Base-by-base conservation (phyloP, 2,888 invertebrate genomes). In the Drosophila prostipennis region DNA sequence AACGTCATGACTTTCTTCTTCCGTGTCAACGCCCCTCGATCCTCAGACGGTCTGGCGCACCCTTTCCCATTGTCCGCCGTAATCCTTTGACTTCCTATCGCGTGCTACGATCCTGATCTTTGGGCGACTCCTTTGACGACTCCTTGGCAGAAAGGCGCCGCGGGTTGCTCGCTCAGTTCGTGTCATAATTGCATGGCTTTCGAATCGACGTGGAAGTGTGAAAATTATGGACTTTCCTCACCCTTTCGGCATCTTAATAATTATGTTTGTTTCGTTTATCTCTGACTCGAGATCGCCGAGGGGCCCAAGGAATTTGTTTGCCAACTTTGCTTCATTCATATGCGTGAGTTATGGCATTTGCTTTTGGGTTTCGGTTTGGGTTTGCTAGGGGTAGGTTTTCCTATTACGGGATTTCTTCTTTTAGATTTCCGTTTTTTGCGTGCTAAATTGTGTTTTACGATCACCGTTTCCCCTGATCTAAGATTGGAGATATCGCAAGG, bases 161-260 rank as follows among this genome's bases (percentile, higher is more conserved):
- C 73, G 76, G 80, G 83, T 61, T 75, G 71, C 72, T 78, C 76
- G 58, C 69, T 54, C 59, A 49, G 43, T 54, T 59, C 79, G 88
- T 84, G 88, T 83, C 87, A 85, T 85, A 85, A 85, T 85, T 85
- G 88, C 84, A 88, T 74, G 80, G 79, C 74, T 78, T 72, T 67
- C 54, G 59, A 45, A 40, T 36, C 14, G 56, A 14, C 16, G 54
- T 54, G 70, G 79, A 85, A 83, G 84, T 88, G 82, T 88, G 83
- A 87, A 87, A 84, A 87, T 87, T 87, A 82, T 77, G 74, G 87
- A 77, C 63, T 74, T 80, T 77, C 73, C 53, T 43, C 55, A 79
- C 76, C 81, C 87, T 78, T 78, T 73, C 55, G 64, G 40, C 61
- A 59, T 51, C 56, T 69, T 79, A 82, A 86, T 86, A 74, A 80